A percentile compares a stretch with the other conserved stretches of the same genome.
Conservation (phyloP, 2,888 invertebrate species). For the Melieria crassipennis region DNA sequence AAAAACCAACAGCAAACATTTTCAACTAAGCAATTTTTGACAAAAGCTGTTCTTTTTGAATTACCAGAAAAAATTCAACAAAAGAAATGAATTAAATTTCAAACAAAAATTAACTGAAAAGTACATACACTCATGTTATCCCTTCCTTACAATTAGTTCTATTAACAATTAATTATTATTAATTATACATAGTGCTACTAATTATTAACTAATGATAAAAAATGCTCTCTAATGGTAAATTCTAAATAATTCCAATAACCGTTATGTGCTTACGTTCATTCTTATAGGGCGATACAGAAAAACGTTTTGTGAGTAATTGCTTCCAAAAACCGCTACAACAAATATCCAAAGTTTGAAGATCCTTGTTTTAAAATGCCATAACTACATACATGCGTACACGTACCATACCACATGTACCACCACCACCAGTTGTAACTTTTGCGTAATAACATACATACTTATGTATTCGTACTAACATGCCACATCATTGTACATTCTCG, state of each 20-base stretch:
- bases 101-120: conserved; percentile 14
- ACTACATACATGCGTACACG: conserved; percentile 18
- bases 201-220: conserved; percentile 23
- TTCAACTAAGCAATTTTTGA: conserved; percentile 31
- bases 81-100: conserved; percentile 1
- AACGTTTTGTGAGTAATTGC: conserved; percentile 67
- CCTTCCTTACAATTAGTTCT: conserved; percentile 4
- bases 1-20: neutral
- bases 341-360: conserved; percentile 51
- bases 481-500: too few relatives aligned
- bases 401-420: conserved; percentile 1
- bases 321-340: conserved; percentile 57
- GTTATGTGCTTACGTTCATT: conserved; percentile 60
- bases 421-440: too few relatives aligned
- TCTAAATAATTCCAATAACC: conserved; percentile 32
- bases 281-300: conserved; percentile 66
- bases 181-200: conserved; percentile 13
- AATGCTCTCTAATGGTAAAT: conserved; percentile 30
- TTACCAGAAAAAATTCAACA: conserved; percentile 3
- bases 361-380: conserved; percentile 46
- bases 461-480: too few relatives aligned
- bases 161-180: conserved; percentile 7
- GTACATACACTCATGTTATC: conserved; percentile 5
- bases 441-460: too few relatives aligned
- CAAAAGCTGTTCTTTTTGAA: conserved; percentile 41